Evolutionary conservation across 2,113 vertebrate genomes (phyloP), one percentile per base, ranked within the genome.

Genomic region (Chascanopsetta lugubris): DNA sequence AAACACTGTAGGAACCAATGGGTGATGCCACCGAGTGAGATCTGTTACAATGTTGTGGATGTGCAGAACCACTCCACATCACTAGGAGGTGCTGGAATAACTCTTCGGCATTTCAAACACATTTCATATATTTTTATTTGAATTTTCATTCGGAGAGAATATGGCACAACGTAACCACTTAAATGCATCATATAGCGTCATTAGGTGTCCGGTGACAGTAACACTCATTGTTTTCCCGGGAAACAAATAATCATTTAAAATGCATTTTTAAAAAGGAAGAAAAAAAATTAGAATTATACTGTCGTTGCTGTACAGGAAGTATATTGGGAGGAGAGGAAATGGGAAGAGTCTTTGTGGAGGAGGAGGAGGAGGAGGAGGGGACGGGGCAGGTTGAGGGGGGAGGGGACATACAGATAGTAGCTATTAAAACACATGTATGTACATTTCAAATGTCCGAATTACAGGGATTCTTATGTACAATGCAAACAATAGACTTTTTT

Each of bases 381-480:
- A n/a, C n/a, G n/a, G n/a, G n/a, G n/a, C n/a, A n/a, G n/a, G n/a
- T n/a, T n/a, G n/a, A n/a, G n/a, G n/a, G n/a, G n/a, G 48, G 55
- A 48, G 53, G 50, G 22, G 69, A 79, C 86, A 91, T 90, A 89
- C 72, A 90, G 60, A 87, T 83, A 88, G 61, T 72, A 85, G 79
- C 75, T 86, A 88, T 85, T 89, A 89, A n/a, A 91, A 90, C 80
- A 91, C 61, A 57, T 88, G 72, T 91, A 86, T 90, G 78, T 92
- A 93, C 89, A 93, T 81, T 72, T 87, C 51, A 85, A 87, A 87
- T 86, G 85, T 90, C 78, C 45, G 59, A 85, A 85, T 86, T 79
- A 90, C 86, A 87, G 80, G 81, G 50, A 82, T 83, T 84, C 82
- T 75, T 84, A 85, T 83, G 72, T 85, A 89, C 87, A 90, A 81